phyloP scores from a whole-genome alignment of 2,888 invertebrate genomes.

The Syrista parreyssii region DNA sequence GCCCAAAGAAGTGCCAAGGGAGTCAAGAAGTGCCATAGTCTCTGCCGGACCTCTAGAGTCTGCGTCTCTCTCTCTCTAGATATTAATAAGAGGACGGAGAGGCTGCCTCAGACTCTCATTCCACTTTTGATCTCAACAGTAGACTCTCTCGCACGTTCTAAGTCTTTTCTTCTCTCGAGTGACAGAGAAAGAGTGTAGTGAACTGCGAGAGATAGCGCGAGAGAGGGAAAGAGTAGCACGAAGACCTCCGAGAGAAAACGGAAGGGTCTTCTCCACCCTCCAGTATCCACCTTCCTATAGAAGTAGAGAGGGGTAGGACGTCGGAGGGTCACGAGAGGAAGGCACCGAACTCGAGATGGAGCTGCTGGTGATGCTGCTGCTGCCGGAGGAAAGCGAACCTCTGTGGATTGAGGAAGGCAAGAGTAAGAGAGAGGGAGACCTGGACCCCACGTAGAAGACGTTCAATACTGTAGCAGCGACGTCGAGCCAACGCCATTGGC shows the following conservation, averaged over 20 bases:
- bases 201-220: constrained; percentile 21
- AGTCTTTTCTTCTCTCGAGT: not conserved
- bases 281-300: constrained; percentile 13
- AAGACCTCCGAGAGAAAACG: constrained; percentile 12
- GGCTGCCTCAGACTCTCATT: constrained; percentile 17
- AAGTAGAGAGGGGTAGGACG: constrained; percentile 46
- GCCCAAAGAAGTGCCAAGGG: not conserved
- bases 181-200: not conserved
- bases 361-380: constrained; percentile 21
- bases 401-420: constrained; percentile 18
- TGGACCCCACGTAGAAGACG: constrained; percentile 62
- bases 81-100: constrained; percentile 45
- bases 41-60: constrained; percentile 34
- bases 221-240: constrained; percentile 28
- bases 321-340: constrained; percentile 53
- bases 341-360: constrained; percentile 19
- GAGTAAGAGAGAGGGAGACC: constrained; percentile 44
- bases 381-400: constrained; percentile 20
- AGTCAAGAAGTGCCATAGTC: constrained; percentile 9
- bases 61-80: constrained; percentile 38
- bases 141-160: constrained; percentile 32
- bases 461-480: constrained; percentile 62
- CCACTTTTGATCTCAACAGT: constrained; percentile 35
- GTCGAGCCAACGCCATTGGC: constrained; percentile 61
- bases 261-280: constrained; percentile 37